phyloP scores from a whole-genome alignment of 2,797 vertebrate species.

The Eleutherodactylus coqui region DNA sequence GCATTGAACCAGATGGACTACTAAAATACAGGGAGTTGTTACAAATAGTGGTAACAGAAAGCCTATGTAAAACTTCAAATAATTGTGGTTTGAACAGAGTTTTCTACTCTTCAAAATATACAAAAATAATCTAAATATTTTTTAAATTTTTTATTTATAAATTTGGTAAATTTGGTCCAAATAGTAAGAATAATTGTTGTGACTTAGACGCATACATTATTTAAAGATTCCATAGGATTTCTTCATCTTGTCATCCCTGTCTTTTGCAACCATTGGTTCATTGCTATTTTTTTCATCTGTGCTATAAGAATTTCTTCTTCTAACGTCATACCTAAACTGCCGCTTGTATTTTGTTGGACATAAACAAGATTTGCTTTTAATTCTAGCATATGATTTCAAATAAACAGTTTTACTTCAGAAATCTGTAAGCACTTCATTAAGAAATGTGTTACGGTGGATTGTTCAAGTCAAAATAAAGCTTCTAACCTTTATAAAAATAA shows the following conservation, averaged over 20 bases:
- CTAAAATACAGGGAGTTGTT: slow-evolving; percentile 12
- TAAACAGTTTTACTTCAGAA: slow-evolving; percentile 66
- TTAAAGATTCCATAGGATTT: not conserved
- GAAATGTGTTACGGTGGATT: slow-evolving; percentile 72
- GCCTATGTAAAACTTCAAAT: not conserved
- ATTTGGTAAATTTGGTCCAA: not conserved
- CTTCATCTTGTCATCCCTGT: not conserved
- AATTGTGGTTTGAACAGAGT: not conserved
- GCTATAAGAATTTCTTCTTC: slow-evolving; percentile 63
- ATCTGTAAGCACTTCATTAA: slow-evolving; percentile 73
- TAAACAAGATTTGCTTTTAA: slow-evolving; percentile 66
- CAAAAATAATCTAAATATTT: not conserved
- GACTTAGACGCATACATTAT: not conserved
- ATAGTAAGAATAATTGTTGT: not conserved
- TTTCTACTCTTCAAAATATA: not conserved
- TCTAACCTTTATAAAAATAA: slow-evolving; percentile 64
- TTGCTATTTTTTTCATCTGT: slow-evolving; percentile 58
- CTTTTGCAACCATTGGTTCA: slow-evolving; percentile 39
- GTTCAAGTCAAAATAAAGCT: slow-evolving; percentile 76
- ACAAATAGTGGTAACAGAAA: not conserved
- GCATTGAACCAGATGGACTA: slow-evolving; percentile 36
- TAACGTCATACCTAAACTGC: slow-evolving; percentile 58
- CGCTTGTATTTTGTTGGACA: slow-evolving; percentile 53
- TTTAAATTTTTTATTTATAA: not conserved
- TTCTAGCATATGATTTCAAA: slow-evolving; percentile 56